phyloP scores from a whole-genome alignment of 2,797 vertebrate species.

The Sebastes baramenuke region DNA sequence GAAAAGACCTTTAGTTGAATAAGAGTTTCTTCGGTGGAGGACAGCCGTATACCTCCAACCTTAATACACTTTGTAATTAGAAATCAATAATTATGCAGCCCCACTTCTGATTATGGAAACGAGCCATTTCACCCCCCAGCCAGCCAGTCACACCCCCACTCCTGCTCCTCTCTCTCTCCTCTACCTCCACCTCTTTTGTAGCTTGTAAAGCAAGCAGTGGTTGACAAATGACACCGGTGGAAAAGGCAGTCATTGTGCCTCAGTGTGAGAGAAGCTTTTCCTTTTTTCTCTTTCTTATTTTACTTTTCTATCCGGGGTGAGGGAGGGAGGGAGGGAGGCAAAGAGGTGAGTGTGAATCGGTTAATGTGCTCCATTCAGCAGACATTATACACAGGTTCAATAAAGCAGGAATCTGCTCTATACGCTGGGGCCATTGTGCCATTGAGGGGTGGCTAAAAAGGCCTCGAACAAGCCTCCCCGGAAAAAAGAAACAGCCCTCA shows the following conservation, averaged over 20 bases:
- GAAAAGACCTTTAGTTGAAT: too few species aligned
- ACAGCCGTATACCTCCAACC: neutral
- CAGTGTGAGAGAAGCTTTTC: constrained; percentile 63
- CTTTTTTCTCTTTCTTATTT: constrained; percentile 55
- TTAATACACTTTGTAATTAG: constrained; percentile 1
- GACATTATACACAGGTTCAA: constrained; percentile 82
- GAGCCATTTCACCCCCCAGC: neutral
- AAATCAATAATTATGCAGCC: constrained; percentile 41
- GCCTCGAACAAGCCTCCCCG: constrained; percentile 58
- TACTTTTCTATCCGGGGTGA: constrained; percentile 43
- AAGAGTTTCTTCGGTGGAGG: too few species aligned
- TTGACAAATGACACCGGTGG: constrained; percentile 81
- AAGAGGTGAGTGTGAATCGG: constrained; percentile 75
- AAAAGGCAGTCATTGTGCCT: constrained; percentile 80
- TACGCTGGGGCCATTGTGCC: constrained; percentile 72
- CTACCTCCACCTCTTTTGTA: constrained; percentile 64
- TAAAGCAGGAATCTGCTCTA: constrained; percentile 79
- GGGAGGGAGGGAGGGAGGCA: neutral
- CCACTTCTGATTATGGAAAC: constrained; percentile 40
- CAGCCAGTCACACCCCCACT: neutral
- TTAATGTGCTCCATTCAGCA: constrained; percentile 81
- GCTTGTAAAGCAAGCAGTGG: constrained; percentile 78
- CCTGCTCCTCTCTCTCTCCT: constrained; percentile 18
- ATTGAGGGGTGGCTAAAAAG: constrained; percentile 72
- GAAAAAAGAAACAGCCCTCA: constrained; percentile 61